Evolutionary conservation across 2,113 vertebrate species (phyloP).

Genomic region (Caranx ignobilis): DNA sequence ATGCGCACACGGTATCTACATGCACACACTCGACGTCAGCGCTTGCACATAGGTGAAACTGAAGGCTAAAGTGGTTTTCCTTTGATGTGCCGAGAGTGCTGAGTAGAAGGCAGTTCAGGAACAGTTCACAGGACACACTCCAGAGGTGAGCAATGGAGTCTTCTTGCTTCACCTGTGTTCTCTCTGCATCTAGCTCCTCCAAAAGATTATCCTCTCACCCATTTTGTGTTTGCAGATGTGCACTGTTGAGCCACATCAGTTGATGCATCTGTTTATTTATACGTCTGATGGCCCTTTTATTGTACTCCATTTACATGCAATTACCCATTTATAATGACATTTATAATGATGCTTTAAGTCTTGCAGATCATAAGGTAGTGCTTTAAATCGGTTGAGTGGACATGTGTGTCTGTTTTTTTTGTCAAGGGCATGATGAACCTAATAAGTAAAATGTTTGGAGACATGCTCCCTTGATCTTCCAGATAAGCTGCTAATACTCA

Average conservation of each 20-base stretch:
- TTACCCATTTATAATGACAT: constrained; percentile 51
- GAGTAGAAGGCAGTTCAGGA: constrained; percentile 71
- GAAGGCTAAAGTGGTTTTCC: constrained; percentile 34
- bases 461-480: constrained; percentile 6
- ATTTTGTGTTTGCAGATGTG: constrained; percentile 63
- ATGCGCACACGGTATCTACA: constrained; percentile 41
- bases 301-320: constrained; percentile 39
- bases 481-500: constrained; percentile 13
- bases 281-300: constrained; percentile 43
- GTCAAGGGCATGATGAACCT: constrained; percentile 11
- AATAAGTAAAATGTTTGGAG: constrained; percentile 18
- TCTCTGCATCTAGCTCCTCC: constrained; percentile 42
- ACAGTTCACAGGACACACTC: constrained; percentile 78
- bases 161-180: constrained; percentile 71
- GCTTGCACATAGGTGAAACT: constrained; percentile 50
- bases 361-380: constrained; percentile 35
- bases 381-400: constrained; percentile 35
- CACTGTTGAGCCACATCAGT: constrained; percentile 56
- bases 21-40: constrained; percentile 47
- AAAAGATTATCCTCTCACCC: constrained; percentile 51
- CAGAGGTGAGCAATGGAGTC: constrained; percentile 61
- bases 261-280: constrained; percentile 66
- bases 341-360: constrained; percentile 37
- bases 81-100: constrained; percentile 65
- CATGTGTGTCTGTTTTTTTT: constrained; percentile 43